Base-by-base conservation (phyloP, 2,888 invertebrate species). In the Tetragonisca angustula region DNA sequence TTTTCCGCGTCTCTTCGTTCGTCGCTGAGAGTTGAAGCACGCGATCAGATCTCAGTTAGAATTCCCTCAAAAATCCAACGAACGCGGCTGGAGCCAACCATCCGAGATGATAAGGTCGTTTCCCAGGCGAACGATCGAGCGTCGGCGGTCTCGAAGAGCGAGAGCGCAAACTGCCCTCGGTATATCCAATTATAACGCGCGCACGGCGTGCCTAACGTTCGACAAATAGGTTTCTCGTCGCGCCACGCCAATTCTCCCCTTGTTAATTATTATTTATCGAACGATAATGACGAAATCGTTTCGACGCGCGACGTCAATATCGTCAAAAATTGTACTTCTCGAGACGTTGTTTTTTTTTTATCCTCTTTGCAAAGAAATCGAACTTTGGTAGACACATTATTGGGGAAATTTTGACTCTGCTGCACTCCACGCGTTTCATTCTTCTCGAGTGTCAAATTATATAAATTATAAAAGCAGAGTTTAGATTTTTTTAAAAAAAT, bases 231-330 rank as follows among this genome's bases (percentile, higher is more conserved):
- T 76, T 71, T 74, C 71, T 74, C 71, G 81, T 83, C 69, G 56
- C 69, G 73, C 56, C 65, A 52, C 52, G 59, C 21, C 54, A 64
- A 87, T 83, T 79, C 84, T 62, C 67, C 43, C 21, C 61, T n/a
- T n/a, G 78, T 88, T 88, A 89, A 88, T 87, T 86, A 84, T 83
- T 89, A 86, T 84, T 89, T 89, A 84, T 56, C 43, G 65, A 64
- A 73, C 71, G 73, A 61, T 76, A 86, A 27, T 27, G 61, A 61
- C 27, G 24, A 61, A 24, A 56, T 2, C 56, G 4, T 4, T 9
- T 43, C 27, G 17, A 24, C 17, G 17, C 13, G 17, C 9, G 27
- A 61, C 19, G 27, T 1, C 24, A 61, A 61, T 4, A 24, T 61
- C 3, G 52, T 61, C 27, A 27, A 24, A 27, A 61, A 61, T 61